phyloP scores from a whole-genome alignment of 2,113 vertebrate genomes.

The Pachyramphus minor region DNA sequence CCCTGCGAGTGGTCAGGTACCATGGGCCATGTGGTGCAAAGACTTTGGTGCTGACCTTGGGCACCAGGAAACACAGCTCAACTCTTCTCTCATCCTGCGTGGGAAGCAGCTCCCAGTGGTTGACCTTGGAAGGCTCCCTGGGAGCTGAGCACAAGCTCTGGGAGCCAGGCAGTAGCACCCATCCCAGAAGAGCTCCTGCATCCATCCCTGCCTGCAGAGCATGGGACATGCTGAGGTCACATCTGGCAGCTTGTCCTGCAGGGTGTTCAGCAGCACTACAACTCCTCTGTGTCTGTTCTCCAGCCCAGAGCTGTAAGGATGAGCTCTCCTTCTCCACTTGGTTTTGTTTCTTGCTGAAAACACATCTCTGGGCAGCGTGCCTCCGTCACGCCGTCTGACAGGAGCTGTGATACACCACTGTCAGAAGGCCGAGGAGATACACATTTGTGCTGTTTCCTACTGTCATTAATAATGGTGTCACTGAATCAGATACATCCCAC shows the following conservation, averaged over 20 bases:
- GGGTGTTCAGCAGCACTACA: rapidly evolving
- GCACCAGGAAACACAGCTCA: not conserved
- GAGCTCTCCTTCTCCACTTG: not conserved
- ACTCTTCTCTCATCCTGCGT: not conserved
- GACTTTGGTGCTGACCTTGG: not conserved
- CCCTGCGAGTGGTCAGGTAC: rapidly evolving
- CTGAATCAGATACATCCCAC: not conserved
- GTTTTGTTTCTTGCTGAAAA: not conserved
- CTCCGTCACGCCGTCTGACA: not conserved
- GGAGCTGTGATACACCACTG: not conserved
- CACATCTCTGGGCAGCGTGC: not conserved
- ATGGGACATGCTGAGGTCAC: rapidly evolving
- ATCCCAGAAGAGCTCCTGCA: not conserved
- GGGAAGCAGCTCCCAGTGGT: not conserved
- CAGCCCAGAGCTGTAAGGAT: not conserved
- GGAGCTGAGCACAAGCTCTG: not conserved
- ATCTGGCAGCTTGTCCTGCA: rapidly evolving
- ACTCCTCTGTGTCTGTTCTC: rapidly evolving
- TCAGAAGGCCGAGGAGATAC: not conserved
- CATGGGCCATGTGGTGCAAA: rapidly evolving
- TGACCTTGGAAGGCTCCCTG: not conserved
- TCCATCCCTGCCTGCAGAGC: rapidly evolving
- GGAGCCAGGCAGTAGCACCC: not conserved
- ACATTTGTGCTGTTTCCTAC: not conserved
- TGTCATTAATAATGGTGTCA: not conserved